These are phyloP conservation scores for Cairina moschata DNA, from an alignment of 2,113 vertebrate genomes.

Conservation along the genomic window DNA sequence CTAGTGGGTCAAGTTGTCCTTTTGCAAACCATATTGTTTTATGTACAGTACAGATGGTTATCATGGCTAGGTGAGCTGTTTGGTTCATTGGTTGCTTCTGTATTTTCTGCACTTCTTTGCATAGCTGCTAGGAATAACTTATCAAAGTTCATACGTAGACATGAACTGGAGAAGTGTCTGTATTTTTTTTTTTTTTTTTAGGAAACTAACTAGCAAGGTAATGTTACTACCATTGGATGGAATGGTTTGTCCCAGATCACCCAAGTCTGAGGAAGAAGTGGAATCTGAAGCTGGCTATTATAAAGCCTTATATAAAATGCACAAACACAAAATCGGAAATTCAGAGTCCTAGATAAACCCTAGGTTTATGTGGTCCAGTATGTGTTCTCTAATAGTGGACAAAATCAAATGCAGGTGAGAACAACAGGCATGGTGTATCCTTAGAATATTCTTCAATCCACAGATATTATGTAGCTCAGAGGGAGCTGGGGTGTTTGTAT, in stretches of 20 bases:
- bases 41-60: not conserved
- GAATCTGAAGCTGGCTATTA: not conserved
- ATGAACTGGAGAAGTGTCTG: not conserved
- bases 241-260: not conserved
- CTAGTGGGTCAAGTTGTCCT: not conserved
- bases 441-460: not conserved
- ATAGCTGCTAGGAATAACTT: not conserved
- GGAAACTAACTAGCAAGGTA: not conserved
- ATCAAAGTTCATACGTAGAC: not conserved
- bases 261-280: not conserved
- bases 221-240: not conserved
- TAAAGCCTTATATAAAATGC: not conserved
- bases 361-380: not conserved
- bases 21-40: not conserved
- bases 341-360: not conserved
- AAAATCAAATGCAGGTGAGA: not conserved
- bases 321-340: not conserved
- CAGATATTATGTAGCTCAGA: not conserved
- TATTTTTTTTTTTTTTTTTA: no score
- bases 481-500: not conserved
- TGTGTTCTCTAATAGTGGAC: not conserved
- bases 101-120: not conserved
- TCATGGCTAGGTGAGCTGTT: not conserved
- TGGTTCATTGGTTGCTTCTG: not conserved
- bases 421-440: accelerated